Evolutionary conservation across 2,888 invertebrate species (phyloP).

Genomic region (Andrena bicolor): DNA sequence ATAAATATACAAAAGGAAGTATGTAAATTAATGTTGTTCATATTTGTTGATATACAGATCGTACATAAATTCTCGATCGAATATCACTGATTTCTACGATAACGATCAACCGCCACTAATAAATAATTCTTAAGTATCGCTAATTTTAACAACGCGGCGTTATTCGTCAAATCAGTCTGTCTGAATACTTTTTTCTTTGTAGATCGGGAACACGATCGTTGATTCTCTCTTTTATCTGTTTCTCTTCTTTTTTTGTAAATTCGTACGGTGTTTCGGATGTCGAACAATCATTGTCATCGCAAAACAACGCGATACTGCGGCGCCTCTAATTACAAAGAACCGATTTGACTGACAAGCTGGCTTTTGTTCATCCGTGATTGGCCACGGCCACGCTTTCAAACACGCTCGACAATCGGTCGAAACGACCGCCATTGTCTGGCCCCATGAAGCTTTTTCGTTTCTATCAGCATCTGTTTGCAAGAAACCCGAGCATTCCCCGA

Average conservation of each 20-base stretch:
- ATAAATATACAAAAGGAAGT: constrained; percentile 61
- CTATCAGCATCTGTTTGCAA: constrained; percentile 34
- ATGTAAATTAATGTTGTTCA: constrained; percentile 75
- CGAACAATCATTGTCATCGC: constrained; percentile 44
- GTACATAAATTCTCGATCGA: constrained; percentile 47
- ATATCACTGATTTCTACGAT: constrained; percentile 53
- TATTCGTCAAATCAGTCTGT: constrained; percentile 37
- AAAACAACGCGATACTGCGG: constrained; percentile 48
- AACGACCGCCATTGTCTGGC: constrained; percentile 34
- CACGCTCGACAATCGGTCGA: constrained; percentile 34
- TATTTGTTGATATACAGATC: constrained; percentile 72
- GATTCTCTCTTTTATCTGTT: background rate
- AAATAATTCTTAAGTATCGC: constrained; percentile 27
- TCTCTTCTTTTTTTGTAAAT: background rate
- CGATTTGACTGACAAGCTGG: constrained; percentile 49
- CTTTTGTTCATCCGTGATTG: constrained; percentile 47
- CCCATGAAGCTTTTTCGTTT: constrained; percentile 19
- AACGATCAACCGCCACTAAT: constrained; percentile 42
- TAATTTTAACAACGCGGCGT: constrained; percentile 28
- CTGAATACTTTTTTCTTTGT: background rate
- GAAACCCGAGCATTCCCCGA: constrained; percentile 4
- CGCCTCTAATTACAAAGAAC: constrained; percentile 54
- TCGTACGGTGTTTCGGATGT: constrained; percentile 28
- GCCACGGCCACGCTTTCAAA: constrained; percentile 31
- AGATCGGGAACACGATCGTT: constrained; percentile 7